These are phyloP conservation scores for Mamestra configurata DNA, from an alignment of 1,140 invertebrate genomes.

Conservation along the genomic window DNA sequence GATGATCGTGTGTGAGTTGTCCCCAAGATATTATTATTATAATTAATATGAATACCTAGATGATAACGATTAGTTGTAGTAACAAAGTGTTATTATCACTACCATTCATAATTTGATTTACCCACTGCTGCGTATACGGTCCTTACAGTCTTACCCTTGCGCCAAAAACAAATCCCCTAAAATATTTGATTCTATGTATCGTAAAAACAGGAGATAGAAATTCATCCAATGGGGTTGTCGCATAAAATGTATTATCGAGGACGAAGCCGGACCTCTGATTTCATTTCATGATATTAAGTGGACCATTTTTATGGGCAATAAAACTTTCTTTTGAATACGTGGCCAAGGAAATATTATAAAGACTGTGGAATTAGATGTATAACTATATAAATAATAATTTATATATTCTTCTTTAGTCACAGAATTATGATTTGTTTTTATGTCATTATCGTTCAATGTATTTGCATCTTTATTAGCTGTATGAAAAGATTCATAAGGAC, in stretches of 20 bases:
- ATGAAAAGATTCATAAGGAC: too few species aligned
- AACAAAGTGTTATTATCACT: too few species aligned
- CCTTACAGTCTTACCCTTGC: neutral
- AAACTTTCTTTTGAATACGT: slow-evolving; percentile 65
- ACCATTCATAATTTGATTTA: neutral
- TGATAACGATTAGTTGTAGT: too few species aligned
- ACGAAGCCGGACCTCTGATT: slow-evolving; percentile 57
- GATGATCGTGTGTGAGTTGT: too few species aligned
- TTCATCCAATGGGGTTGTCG: slow-evolving; percentile 67
- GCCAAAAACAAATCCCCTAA: neutral
- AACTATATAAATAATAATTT: too few species aligned
- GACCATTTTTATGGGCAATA: slow-evolving; percentile 67
- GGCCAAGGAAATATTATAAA: slow-evolving; percentile 46
- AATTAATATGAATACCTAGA: too few species aligned
- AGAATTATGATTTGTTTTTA: too few species aligned
- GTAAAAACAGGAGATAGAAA: slow-evolving; percentile 50
- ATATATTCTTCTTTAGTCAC: too few species aligned
- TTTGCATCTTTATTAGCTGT: too few species aligned
- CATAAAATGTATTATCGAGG: slow-evolving; percentile 75
- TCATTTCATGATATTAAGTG: slow-evolving; percentile 67
- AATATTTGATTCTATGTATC: slow-evolving; percentile 10
- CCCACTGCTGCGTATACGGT: neutral
- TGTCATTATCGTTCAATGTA: too few species aligned
- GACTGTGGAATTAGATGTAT: slow-evolving; percentile 14
- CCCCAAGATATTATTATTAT: too few species aligned